phyloP scores from a whole-genome alignment of 2,888 invertebrate genomes.

The Meteorus cinctellus region DNA sequence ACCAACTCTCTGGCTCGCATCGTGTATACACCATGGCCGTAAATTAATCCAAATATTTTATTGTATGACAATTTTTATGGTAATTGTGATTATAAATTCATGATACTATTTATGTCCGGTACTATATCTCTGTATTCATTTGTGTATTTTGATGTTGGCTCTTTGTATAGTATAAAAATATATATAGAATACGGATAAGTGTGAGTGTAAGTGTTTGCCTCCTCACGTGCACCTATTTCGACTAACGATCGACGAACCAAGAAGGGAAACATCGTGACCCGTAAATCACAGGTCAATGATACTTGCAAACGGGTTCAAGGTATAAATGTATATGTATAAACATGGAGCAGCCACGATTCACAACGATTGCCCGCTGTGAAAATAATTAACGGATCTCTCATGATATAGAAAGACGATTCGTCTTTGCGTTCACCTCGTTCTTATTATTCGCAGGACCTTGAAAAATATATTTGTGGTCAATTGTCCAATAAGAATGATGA shows the following conservation, averaged over 20 bases:
- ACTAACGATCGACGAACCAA: constrained; percentile 56
- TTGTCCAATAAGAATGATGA: neutral
- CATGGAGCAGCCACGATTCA: constrained; percentile 30
- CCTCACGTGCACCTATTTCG: constrained; percentile 49
- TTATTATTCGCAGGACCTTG: constrained; percentile 16
- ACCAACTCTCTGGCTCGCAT: constrained; percentile 37
- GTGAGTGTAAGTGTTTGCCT: constrained; percentile 18
- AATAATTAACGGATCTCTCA: constrained; percentile 59
- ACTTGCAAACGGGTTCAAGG: constrained; percentile 39
- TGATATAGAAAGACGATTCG: constrained; percentile 43
- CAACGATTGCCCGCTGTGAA: constrained; percentile 58
- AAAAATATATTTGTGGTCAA: constrained; percentile 7
- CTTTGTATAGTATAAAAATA: neutral
- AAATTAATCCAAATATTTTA: constrained; percentile 72
- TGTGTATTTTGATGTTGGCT: constrained; percentile 1
- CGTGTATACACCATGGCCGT: constrained; percentile 54
- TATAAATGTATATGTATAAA: neutral
- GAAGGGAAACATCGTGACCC: constrained; percentile 44
- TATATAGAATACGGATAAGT: constrained; percentile 11
- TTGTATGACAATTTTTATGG: constrained; percentile 73
- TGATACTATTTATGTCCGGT: constrained; percentile 65
- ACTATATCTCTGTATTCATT: constrained; percentile 15
- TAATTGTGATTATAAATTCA: constrained; percentile 73
- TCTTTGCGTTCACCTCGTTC: neutral
- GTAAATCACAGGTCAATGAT: constrained; percentile 51